A percentile compares a stretch with the other conserved stretches of the same genome.
Evolutionary conservation across 2,888 invertebrate genomes (phyloP).

Genomic region (Branchipolynoe longqiensis): DNA sequence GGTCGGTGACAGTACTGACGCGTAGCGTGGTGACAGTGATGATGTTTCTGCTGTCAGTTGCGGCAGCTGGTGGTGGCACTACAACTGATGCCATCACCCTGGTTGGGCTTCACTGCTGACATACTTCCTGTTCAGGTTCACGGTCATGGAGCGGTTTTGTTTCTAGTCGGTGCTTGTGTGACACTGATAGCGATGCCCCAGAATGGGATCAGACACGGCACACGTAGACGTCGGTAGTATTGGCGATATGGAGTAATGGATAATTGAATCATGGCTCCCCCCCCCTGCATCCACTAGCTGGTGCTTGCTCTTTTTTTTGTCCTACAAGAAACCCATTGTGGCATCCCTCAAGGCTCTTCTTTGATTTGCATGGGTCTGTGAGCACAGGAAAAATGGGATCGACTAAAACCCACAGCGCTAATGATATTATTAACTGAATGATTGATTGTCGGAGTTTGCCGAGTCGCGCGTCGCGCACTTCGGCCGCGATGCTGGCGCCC

Average conservation of each 20-base stretch:
- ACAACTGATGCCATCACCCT: too few relatives aligned
- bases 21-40: too few relatives aligned
- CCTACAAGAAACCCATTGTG: neutral
- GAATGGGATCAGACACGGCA: neutral
- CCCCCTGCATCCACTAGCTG: too few relatives aligned
- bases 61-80: too few relatives aligned
- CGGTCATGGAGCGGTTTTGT: neutral
- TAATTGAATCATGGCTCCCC: slow-evolving; percentile 20
- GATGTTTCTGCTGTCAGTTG: too few relatives aligned
- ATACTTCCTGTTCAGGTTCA: neutral
- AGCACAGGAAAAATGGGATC: neutral
- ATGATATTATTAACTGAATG: slow-evolving; percentile 49
- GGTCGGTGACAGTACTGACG: too few relatives aligned
- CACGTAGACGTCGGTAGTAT: neutral
- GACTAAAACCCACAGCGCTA: slow-evolving; percentile 19
- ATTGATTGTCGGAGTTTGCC: neutral
- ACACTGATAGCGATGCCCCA: neutral
- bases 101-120: too few relatives aligned
- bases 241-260: slow-evolving; percentile 5
- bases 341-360: slow-evolving; percentile 9
- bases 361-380: neutral
- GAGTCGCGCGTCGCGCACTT: slow-evolving; percentile 1
- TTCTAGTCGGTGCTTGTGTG: neutral
- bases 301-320: too few relatives aligned
- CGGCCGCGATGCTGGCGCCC: neutral